Percentiles rank a stretch among this genome's conserved stretches.
phyloP scores from a whole-genome alignment of 2,888 invertebrate species.

The Oscheius myriophilus region DNA sequence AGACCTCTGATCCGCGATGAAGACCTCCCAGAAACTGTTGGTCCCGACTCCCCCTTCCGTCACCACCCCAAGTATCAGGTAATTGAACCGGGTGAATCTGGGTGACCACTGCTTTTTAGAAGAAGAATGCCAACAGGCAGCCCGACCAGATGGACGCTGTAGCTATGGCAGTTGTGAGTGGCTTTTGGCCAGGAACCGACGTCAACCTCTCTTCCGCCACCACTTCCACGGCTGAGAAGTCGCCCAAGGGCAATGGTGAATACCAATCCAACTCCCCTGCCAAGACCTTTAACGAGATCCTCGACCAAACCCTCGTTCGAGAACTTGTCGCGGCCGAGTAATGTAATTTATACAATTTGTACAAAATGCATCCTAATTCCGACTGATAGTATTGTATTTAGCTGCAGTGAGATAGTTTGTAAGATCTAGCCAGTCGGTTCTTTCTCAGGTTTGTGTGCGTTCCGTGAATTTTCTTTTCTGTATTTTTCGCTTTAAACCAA shows the following conservation, averaged over 20 bases:
- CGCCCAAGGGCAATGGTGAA: slow-evolving; percentile 10
- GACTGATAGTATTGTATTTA: no score
- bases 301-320: slow-evolving; percentile 17
- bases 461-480: no score
- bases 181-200: slow-evolving; percentile 14
- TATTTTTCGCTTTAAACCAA: no score
- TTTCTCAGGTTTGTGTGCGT: slow-evolving; percentile 12
- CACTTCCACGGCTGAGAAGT: slow-evolving; percentile 15
- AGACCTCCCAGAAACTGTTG: slow-evolving; percentile 53
- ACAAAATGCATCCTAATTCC: no score
- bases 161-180: slow-evolving; percentile 21
- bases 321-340: slow-evolving; percentile 28
- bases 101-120: neutral
- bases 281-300: slow-evolving; percentile 19
- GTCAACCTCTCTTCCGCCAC: slow-evolving; percentile 7
- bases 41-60: slow-evolving; percentile 55
- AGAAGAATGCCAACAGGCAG: slow-evolving; percentile 7
- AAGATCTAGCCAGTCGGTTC: no score
- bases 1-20: slow-evolving; percentile 49
- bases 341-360: neutral
- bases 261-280: slow-evolving; percentile 7
- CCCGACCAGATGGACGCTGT: slow-evolving; percentile 18
- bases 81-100: neutral
- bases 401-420: no score
- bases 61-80: slow-evolving; percentile 61